Evolutionary conservation across 2,888 invertebrate species (phyloP).

Genomic region (Germaria angustata): DNA sequence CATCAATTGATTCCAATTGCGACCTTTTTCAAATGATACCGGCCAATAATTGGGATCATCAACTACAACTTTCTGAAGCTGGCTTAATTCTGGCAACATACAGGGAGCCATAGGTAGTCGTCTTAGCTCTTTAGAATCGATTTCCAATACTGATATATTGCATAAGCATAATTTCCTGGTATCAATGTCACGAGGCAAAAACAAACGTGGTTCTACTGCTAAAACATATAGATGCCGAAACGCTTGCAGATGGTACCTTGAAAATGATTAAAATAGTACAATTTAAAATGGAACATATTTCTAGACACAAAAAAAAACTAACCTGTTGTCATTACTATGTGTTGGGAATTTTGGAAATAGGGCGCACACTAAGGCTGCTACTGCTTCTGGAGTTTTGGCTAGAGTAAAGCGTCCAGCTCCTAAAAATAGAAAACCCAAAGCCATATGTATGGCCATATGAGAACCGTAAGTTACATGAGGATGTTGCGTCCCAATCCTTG

Average conservation of each 20-base stretch:
- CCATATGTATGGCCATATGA: constrained; percentile 97
- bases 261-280: constrained; percentile 27
- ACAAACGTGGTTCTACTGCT: constrained; percentile 93
- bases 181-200: constrained; percentile 92
- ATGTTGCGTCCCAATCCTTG: constrained; percentile 87
- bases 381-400: constrained; percentile 89
- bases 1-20: constrained; percentile 92
- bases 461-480: constrained; percentile 92
- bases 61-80: constrained; percentile 87
- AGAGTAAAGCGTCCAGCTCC: constrained; percentile 95
- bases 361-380: constrained; percentile 94
- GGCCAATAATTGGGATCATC: constrained; percentile 95
- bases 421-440: constrained; percentile 94
- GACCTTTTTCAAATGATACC: constrained; percentile 88
- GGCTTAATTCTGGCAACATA: constrained; percentile 89
- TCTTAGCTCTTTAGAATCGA: constrained; percentile 81
- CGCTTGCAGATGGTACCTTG: constrained; percentile 97
- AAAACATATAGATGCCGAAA: constrained; percentile 97
- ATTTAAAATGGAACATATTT: background rate
- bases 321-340: constrained; percentile 97
- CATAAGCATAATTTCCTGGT: constrained; percentile 91
- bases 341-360: constrained; percentile 98
- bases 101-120: constrained; percentile 87
- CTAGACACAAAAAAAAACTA: constrained; percentile 23
- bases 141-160: constrained; percentile 83